These are phyloP conservation scores for Diploscapter pachys DNA, from an alignment of 1,140 invertebrate species.

Conservation along the genomic window DNA sequence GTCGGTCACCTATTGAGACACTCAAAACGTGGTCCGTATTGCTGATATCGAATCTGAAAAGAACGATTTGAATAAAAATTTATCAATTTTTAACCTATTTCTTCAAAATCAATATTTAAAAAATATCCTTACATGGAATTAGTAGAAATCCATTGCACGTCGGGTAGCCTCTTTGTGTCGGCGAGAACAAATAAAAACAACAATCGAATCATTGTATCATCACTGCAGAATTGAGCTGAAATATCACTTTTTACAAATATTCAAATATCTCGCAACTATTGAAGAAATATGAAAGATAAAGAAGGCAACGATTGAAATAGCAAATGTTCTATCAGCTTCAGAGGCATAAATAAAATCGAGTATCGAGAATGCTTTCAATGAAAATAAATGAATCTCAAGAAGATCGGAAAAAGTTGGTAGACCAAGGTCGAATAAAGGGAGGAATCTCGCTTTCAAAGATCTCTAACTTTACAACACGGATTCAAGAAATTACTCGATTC, in stretches of 20 bases:
- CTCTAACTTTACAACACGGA: too few species aligned
- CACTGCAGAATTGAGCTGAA: conserved; percentile 18
- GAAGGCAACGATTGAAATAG: neutral
- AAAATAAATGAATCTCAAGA: neutral
- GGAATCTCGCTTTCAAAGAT: too few species aligned
- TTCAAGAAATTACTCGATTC: too few species aligned
- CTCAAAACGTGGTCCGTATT: conserved; percentile 32
- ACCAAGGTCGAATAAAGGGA: too few species aligned
- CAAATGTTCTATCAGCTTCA: neutral
- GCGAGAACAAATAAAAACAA: conserved; percentile 17
- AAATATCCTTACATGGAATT: conserved; percentile 31
- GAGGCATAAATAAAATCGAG: neutral
- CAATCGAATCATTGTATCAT: conserved; percentile 6
- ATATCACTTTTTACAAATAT: neutral
- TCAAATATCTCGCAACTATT: conserved; percentile 2
- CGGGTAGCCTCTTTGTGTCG: conserved; percentile 17
- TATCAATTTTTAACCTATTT: neutral
- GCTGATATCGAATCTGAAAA: conserved; percentile 37
- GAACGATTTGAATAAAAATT: neutral
- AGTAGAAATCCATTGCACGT: conserved; percentile 30
- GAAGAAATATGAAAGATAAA: neutral
- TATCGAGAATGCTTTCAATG: neutral
- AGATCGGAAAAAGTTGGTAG: too few species aligned
- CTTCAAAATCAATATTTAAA: neutral
- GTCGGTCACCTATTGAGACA: conserved; percentile 27